Evolutionary conservation across 2,888 invertebrate genomes (phyloP).

Genomic region (Eugnorisma glareosa): DNA sequence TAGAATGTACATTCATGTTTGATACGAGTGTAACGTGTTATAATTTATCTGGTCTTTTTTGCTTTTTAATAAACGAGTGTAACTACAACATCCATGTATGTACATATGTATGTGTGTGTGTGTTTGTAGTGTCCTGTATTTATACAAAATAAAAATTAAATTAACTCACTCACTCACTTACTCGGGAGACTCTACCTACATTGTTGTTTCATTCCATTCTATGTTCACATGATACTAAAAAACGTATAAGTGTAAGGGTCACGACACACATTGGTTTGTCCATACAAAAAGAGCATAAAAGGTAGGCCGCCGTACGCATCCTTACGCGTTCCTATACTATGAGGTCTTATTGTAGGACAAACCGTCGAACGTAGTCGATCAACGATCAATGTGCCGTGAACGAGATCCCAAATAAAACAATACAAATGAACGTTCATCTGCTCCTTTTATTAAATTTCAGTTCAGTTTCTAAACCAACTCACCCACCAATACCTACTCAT

Average conservation of each 20-base stretch:
- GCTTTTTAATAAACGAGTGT: background rate
- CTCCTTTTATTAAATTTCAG: background rate
- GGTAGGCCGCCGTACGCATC: background rate
- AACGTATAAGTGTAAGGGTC: background rate
- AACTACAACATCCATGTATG: too few species aligned
- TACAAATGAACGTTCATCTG: background rate
- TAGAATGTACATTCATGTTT: conserved; percentile 19
- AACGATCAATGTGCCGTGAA: background rate
- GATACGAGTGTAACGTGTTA: background rate
- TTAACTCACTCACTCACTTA: too few species aligned
- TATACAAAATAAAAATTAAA: background rate
- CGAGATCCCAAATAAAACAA: background rate
- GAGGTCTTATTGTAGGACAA: background rate
- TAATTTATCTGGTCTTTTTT: background rate
- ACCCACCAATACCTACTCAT: background rate
- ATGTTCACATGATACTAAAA: background rate
- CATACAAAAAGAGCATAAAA: background rate
- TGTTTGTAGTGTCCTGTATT: background rate
- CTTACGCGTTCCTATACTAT: background rate
- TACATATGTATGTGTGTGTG: too few species aligned
- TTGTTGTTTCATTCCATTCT: background rate
- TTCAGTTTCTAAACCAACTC: background rate
- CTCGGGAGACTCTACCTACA: background rate
- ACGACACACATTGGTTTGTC: background rate
- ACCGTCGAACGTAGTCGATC: background rate